Percentiles rank a stretch among this genome's conserved stretches.
Conservation (phyloP, 2,113 vertebrate genomes). For the Dromiciops gliroides region DNA sequence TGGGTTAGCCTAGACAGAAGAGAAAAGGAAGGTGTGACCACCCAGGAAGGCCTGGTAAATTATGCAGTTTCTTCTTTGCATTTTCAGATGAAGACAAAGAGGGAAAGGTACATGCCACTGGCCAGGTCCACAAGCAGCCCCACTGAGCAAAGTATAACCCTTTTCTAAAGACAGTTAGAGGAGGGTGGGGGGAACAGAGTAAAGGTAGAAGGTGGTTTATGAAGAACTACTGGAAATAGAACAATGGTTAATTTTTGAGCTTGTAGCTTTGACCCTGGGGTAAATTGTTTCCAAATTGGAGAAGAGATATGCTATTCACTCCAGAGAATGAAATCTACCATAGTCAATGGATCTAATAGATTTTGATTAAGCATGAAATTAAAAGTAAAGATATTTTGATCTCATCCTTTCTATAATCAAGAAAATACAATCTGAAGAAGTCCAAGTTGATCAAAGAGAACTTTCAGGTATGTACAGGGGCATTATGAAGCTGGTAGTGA, state of each 20-base stretch:
- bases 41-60: slow-evolving; percentile 80
- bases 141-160: background rate
- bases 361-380: background rate
- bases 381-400: background rate
- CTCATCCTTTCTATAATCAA: background rate
- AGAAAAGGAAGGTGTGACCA: slow-evolving; percentile 79
- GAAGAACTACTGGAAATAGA: background rate
- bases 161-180: background rate
- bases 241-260: background rate
- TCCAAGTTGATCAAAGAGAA: background rate
- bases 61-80: slow-evolving; percentile 77
- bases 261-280: background rate
- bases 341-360: background rate
- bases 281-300: background rate
- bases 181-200: background rate
- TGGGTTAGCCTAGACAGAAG: slow-evolving; percentile 75
- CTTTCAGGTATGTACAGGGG: background rate
- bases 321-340: background rate
- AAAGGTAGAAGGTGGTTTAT: background rate
- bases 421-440: background rate
- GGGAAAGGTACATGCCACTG: slow-evolving; percentile 6
- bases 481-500: background rate
- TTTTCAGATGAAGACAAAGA: background rate
- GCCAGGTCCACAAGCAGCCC: slow-evolving; percentile 14
- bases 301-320: background rate